phyloP scores from a whole-genome alignment of 2,797 vertebrate genomes.

The Hydrophis major region DNA sequence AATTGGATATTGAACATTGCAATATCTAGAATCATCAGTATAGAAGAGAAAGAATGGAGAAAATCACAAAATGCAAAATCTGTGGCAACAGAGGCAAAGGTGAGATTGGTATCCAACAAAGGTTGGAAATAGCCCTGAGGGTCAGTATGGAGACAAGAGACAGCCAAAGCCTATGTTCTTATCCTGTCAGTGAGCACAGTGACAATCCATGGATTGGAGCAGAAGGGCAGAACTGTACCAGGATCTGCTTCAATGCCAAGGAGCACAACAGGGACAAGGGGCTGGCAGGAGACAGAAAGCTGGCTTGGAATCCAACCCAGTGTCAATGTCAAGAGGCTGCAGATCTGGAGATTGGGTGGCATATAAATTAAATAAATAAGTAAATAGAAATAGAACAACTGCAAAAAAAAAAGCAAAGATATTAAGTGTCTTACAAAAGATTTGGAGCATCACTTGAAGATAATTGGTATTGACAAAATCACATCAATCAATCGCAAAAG shows the following conservation, averaged over 20 bases:
- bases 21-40: neutral
- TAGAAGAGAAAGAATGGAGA: neutral
- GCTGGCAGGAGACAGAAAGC: no score
- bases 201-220: no score
- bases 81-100: neutral
- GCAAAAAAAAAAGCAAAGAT: neutral
- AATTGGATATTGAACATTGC: neutral
- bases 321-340: no score
- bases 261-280: no score
- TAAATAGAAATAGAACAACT: no score
- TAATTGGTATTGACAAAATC: neutral
- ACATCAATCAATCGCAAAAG: neutral
- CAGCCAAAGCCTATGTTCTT: neutral
- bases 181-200: no score
- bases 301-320: no score
- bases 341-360: no score
- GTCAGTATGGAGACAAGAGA: neutral
- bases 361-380: neutral
- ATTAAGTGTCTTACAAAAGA: neutral
- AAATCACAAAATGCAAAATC: neutral
- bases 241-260: no score
- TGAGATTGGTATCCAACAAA: neutral
- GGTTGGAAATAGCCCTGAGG: neutral
- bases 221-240: no score
- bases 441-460: neutral